These are phyloP conservation scores for Ranitomeya variabilis DNA, from an alignment of 2,113 vertebrate species.

Conservation along the genomic window DNA sequence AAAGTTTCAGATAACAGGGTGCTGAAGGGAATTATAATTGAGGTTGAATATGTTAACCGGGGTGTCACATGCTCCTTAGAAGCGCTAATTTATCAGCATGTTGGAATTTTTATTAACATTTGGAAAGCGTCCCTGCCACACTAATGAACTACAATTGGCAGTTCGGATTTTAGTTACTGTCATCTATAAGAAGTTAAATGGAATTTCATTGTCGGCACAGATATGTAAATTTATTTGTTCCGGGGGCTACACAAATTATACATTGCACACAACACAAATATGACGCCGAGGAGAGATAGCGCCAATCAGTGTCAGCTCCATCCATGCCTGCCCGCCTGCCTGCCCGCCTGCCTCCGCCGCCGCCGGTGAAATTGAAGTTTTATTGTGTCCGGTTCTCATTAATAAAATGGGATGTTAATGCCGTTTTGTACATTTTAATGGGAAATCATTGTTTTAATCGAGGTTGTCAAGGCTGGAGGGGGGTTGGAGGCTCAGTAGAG, in stretches of 20 bases:
- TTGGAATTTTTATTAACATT: conserved; percentile 95
- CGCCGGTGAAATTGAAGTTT: conserved; percentile 61
- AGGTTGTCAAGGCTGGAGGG: conserved; percentile 18
- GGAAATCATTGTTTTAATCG: conserved; percentile 47
- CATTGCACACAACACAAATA: conserved; percentile 72
- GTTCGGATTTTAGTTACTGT: conserved; percentile 84
- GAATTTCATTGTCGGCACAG: conserved; percentile 81
- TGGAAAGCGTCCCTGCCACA: conserved; percentile 81
- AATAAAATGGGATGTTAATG: conserved; percentile 40
- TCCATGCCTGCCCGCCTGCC: conserved; percentile 59
- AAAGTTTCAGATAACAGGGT: conserved; percentile 99
- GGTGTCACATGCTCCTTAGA: conserved; percentile 95
- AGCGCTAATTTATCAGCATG: conserved; percentile 96
- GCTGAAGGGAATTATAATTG: conserved; percentile 99
- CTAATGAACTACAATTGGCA: conserved; percentile 86
- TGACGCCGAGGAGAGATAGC: conserved; percentile 73
- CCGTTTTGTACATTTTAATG: conserved; percentile 45
- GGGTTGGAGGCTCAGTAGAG: background rate
- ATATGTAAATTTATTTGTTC: conserved; percentile 91
- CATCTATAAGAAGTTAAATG: conserved; percentile 85
- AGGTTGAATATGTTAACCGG: conserved; percentile 99
- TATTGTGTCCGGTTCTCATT: conserved; percentile 37
- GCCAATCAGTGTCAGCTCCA: conserved; percentile 69
- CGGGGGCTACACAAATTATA: conserved; percentile 78
- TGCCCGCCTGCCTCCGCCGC: background rate